Conservation (phyloP, 2,113 vertebrate species). For the Cyanoramphus novaezelandiae region DNA sequence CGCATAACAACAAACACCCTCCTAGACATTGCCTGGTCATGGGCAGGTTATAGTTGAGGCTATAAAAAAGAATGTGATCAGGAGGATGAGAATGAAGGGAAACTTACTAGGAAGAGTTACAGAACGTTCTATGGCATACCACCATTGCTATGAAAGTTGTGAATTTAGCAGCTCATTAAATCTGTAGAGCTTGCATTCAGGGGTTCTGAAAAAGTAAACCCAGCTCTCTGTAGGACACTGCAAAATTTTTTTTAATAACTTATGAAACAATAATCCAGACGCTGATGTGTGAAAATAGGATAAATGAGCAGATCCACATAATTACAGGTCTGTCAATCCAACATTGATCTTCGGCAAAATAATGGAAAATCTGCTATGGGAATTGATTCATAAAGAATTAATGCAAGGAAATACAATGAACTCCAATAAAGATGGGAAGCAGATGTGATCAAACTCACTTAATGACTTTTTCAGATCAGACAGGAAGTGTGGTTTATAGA, state of each 20-base stretch:
- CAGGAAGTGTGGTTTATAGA: neutral
- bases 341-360: neutral
- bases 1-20: neutral
- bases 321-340: neutral
- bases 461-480: constrained; percentile 15
- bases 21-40: neutral
- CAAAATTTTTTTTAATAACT: neutral
- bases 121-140: neutral
- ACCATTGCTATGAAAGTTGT: neutral
- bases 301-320: neutral
- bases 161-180: neutral
- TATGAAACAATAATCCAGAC: neutral
- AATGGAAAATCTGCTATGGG: neutral
- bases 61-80: neutral
- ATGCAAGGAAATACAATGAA: neutral
- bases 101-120: neutral
- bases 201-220: neutral
- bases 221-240: neutral
- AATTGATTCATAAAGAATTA: constrained; percentile 7
- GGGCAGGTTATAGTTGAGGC: neutral
- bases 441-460: neutral
- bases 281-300: neutral
- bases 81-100: neutral
- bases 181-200: neutral
- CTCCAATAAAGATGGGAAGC: neutral